Percentiles rank a stretch among this genome's conserved stretches.
These are phyloP conservation scores for Vireo altiloquus DNA, from an alignment of 2,113 vertebrate genomes.

Conservation along the genomic window DNA sequence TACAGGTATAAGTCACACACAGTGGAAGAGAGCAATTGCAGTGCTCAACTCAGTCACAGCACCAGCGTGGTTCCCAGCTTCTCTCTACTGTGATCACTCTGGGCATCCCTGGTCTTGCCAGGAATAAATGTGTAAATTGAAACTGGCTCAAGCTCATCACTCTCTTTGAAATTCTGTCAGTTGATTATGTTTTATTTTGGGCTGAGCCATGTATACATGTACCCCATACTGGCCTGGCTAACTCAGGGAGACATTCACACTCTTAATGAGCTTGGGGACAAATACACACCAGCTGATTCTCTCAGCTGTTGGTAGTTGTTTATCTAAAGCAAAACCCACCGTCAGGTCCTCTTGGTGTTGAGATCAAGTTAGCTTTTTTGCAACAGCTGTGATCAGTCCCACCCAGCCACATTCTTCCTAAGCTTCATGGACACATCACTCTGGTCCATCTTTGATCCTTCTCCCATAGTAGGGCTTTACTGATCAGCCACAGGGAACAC, in stretches of 20 bases:
- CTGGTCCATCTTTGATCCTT: neutral
- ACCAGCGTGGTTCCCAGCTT: neutral
- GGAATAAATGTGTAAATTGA: neutral
- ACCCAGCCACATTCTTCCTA: neutral
- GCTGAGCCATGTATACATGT: neutral
- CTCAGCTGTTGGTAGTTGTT: neutral
- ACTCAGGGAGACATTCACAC: neutral
- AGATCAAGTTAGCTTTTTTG: neutral
- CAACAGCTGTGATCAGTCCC: neutral
- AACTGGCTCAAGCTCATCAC: neutral
- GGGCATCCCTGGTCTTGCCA: neutral
- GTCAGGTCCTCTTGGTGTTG: neutral
- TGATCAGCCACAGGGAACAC: neutral
- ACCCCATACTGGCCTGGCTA: neutral
- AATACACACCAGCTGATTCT: neutral
- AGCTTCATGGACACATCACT: accelerated
- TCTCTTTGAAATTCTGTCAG: neutral
- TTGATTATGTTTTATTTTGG: neutral
- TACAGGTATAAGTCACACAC: neutral
- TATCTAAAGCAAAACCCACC: neutral
- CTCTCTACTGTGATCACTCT: neutral
- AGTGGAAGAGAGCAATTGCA: neutral
- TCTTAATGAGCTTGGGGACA: neutral
- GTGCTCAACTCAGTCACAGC: neutral
- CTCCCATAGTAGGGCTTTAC: neutral